A percentile compares a stretch with the other conserved stretches of the same genome.
These are phyloP conservation scores for Eurypyga helias DNA, from an alignment of 2,113 vertebrate genomes.

Conservation along the genomic window DNA sequence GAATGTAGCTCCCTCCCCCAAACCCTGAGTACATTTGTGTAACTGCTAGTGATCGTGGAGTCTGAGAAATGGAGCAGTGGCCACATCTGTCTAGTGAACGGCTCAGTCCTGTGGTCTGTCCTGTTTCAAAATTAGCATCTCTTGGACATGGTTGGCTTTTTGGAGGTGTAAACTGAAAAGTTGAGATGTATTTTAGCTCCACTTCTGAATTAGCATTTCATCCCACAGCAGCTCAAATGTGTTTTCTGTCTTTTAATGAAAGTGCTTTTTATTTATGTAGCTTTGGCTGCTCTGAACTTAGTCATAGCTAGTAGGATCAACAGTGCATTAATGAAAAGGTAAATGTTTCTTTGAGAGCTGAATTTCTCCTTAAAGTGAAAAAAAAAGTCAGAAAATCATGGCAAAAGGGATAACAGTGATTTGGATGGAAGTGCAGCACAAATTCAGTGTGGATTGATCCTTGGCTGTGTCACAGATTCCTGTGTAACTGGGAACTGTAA, in stretches of 20 bases:
- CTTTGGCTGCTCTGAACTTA: not conserved
- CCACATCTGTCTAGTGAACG: slow-evolving; percentile 28
- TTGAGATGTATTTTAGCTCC: slow-evolving; percentile 15
- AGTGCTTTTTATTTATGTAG: not conserved
- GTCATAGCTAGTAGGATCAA: not conserved
- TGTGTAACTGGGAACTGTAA: not conserved
- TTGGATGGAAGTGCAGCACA: not conserved
- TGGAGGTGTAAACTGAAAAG: not conserved
- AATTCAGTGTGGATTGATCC: not conserved
- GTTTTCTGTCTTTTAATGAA: slow-evolving; percentile 22
- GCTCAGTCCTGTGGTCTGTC: slow-evolving; percentile 21
- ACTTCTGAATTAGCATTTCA: slow-evolving; percentile 2
- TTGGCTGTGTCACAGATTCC: not conserved
- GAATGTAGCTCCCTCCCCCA: not conserved
- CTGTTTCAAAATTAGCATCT: slow-evolving; percentile 50
- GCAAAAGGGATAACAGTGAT: not conserved
- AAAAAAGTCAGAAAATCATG: not conserved
- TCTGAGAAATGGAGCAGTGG: slow-evolving; percentile 16
- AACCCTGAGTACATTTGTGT: slow-evolving; percentile 13
- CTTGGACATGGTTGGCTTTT: slow-evolving; percentile 21
- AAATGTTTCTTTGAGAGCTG: slow-evolving; percentile 27
- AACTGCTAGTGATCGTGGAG: not conserved
- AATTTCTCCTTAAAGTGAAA: not conserved
- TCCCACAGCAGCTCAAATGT: not conserved
- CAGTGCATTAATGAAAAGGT: not conserved